Base-by-base conservation (phyloP, 2,113 vertebrate genomes). In the Notothenia rossii region DNA sequence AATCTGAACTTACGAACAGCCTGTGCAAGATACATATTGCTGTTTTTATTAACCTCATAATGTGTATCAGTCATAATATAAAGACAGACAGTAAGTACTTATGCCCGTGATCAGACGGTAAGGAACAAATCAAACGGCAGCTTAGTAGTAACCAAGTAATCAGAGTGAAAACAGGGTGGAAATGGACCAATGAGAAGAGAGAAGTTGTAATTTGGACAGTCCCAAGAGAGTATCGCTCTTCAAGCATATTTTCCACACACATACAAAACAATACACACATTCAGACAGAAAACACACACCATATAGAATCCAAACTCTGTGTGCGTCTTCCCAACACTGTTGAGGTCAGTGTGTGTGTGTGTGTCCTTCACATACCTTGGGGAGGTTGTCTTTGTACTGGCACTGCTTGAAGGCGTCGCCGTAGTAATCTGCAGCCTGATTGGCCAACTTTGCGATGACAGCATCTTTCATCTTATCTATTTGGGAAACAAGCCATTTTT, bases 381-480 rank as follows among this genome's bases (percentile, higher is more conserved):
- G 98, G 48, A 99, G 95, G 78, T 97, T 98, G 79, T 99, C 98
- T 94, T 98, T 99, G 92, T 97, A 99, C 46, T 99, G 98, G 75
- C 98, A 99, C 76, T 99, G 98, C 86, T 99, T 99, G 92, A 98
- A 98, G 81, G 98, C 98, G 69, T 99, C 98, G 3, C 98, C 96
- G 43, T 97, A 99, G 90, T 97, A 99, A 93, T 99, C 98, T 67
- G 98, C 98, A 63, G 97, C 96, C 92, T 99, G 98, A 89, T 98
- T 99, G 84, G 97, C 97, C 88, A 99, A 88, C 87, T 98, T 99
- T 45, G 98, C 98, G 66, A 99, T 97, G 75, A 99, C 95, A 18
- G 94, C 98, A 55, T 99, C 98, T 93, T 99, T 99, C 98, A 99
- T 99, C 91, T 96, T 99, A 93, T 99, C 98, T 99, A 85, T 2